These are phyloP conservation scores for Yponomeuta plumbellus DNA, from an alignment of 2,888 invertebrate species.

Conservation along the genomic window DNA sequence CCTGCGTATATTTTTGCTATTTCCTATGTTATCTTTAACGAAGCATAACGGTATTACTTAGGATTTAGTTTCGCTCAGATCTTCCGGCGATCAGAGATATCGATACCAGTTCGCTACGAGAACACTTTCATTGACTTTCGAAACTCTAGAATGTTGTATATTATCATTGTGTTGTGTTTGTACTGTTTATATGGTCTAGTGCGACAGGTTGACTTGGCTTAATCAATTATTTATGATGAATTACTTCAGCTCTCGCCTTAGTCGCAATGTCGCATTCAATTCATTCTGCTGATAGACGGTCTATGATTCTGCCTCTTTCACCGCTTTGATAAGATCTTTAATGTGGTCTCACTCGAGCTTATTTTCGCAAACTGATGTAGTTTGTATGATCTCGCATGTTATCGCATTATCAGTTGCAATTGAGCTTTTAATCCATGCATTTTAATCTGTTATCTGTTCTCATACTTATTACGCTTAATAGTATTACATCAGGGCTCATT, in stretches of 20 bases:
- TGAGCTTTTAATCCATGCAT: conserved; percentile 25
- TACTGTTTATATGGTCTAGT: conserved; percentile 13
- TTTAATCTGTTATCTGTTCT: conserved; percentile 28
- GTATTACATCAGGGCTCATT: conserved; percentile 42
- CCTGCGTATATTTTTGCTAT: too few relatives aligned
- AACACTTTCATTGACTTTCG: conserved; percentile 49
- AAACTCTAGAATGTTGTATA: conserved; percentile 37
- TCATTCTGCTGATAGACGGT: background rate
- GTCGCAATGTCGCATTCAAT: background rate
- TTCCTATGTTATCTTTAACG: too few relatives aligned
- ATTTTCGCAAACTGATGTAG: background rate
- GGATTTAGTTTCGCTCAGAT: conserved; percentile 16
- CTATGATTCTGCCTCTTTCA: background rate
- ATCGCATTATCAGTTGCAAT: conserved; percentile 27
- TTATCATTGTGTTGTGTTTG: conserved; percentile 18
- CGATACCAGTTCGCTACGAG: conserved; percentile 25
- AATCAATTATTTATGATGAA: conserved; percentile 15
- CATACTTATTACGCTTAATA: conserved; percentile 34
- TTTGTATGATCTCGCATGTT: conserved; percentile 11
- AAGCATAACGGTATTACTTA: background rate
- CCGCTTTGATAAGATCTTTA: background rate
- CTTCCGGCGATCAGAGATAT: conserved; percentile 16
- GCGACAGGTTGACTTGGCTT: conserved; percentile 8
- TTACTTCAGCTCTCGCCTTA: conserved; percentile 5
- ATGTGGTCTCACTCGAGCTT: background rate